phyloP scores from a whole-genome alignment of 2,797 vertebrate genomes.

The Mallotus villosus region DNA sequence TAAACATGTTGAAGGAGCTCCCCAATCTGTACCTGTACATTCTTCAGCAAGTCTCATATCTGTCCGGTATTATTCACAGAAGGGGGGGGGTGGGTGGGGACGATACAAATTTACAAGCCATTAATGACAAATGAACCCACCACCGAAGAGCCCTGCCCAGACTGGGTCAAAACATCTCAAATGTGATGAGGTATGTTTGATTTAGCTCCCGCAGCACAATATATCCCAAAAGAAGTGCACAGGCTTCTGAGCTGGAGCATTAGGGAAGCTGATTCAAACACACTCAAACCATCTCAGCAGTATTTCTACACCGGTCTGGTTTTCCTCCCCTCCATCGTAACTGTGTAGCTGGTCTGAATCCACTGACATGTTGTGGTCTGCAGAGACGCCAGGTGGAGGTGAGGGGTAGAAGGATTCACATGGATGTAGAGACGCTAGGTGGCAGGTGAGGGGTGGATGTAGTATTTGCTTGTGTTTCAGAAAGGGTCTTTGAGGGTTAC shows the following conservation, averaged over 20 bases:
- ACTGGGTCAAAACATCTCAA: background rate
- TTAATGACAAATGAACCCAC: too few relatives aligned
- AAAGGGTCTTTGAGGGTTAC: slow-evolving; percentile 25
- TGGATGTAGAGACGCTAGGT: slow-evolving; percentile 30
- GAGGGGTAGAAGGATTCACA: slow-evolving; percentile 46
- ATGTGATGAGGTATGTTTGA: background rate
- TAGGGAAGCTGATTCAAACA: background rate
- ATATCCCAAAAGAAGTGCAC: too few relatives aligned
- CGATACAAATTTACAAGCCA: too few relatives aligned
- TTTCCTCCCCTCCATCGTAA: slow-evolving; percentile 30
- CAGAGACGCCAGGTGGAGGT: slow-evolving; percentile 33
- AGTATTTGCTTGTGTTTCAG: slow-evolving; percentile 45
- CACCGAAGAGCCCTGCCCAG: too few relatives aligned
- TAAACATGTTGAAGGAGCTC: background rate
- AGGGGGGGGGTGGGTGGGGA: too few relatives aligned
- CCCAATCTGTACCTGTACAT: background rate
- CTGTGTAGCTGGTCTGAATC: slow-evolving; percentile 10
- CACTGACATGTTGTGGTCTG: too few relatives aligned
- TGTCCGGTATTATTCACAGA: too few relatives aligned
- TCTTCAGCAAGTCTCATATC: too few relatives aligned
- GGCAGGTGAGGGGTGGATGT: slow-evolving; percentile 50
- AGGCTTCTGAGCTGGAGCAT: background rate
- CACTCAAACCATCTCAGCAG: background rate
- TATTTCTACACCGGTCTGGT: background rate
- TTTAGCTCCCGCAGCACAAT: background rate